phyloP scores from a whole-genome alignment of 2,113 vertebrate species.

The Heptranchias perlo region DNA sequence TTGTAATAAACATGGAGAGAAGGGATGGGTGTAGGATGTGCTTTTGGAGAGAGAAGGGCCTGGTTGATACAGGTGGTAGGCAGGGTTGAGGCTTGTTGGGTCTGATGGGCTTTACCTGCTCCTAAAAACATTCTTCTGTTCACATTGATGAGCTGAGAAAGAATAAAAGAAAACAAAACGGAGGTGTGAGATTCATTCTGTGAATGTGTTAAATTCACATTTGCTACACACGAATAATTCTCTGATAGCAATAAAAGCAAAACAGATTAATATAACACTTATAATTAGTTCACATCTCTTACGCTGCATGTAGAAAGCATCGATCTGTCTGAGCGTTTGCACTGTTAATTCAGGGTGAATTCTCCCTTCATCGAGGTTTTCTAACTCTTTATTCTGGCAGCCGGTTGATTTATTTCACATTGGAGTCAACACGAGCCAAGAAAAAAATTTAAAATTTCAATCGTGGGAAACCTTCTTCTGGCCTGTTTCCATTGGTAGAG shows the following conservation, averaged over 20 bases:
- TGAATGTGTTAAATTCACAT: neutral
- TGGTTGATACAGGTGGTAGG: neutral
- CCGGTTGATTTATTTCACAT: slow-evolving; percentile 6
- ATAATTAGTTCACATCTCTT: neutral
- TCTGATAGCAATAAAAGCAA: neutral
- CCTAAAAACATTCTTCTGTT: neutral
- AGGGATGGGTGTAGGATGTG: neutral
- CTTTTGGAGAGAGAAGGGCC: neutral
- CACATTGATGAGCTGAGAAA: neutral
- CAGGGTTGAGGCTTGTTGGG: neutral
- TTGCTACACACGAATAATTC: neutral
- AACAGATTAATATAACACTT: neutral
- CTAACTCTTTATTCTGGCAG: neutral
- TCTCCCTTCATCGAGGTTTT: neutral
- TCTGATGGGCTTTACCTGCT: neutral
- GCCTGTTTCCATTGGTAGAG: neutral
- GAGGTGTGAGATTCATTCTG: neutral
- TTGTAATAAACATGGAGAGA: too few relatives aligned
- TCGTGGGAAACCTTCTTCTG: slow-evolving; percentile 6
- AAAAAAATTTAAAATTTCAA: neutral
- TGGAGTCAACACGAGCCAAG: neutral
- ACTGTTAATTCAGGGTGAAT: neutral
- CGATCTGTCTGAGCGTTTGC: neutral
- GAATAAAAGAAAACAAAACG: neutral
- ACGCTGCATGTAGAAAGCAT: neutral